Percentiles rank a stretch among this genome's conserved stretches.
Evolutionary conservation across 2,888 invertebrate genomes (phyloP).

Genomic region (Drosophila subsilvestris): DNA sequence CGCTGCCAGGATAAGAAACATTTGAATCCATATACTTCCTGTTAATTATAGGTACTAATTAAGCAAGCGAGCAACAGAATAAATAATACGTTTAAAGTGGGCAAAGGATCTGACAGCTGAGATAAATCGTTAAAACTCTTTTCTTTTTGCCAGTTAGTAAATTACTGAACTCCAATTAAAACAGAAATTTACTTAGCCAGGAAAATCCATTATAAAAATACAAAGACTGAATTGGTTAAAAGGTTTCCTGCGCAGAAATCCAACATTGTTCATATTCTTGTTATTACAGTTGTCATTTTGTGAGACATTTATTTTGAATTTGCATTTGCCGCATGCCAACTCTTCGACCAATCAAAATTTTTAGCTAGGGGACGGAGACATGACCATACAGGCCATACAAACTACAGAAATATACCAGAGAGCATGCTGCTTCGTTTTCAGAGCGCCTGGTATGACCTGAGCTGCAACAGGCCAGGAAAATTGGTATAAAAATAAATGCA

Average conservation of each 20-base stretch:
- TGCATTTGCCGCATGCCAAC: background rate
- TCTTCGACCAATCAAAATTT: background rate
- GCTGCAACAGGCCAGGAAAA: background rate
- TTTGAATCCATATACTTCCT: background rate
- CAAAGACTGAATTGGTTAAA: background rate
- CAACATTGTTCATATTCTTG: background rate
- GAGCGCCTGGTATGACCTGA: background rate
- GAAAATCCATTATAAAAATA: background rate
- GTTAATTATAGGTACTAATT: background rate
- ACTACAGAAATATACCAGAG: background rate
- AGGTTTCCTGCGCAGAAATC: background rate
- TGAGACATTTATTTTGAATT: background rate
- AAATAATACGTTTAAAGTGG: background rate
- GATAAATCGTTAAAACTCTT: background rate
- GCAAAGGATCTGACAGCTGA: background rate
- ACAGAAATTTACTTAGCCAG: background rate
- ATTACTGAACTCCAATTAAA: background rate
- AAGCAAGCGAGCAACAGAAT: background rate
- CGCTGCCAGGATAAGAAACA: no score
- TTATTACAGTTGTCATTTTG: background rate
- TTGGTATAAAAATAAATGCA: background rate
- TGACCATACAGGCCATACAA: background rate
- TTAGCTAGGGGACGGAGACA: background rate
- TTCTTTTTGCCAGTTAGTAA: background rate
- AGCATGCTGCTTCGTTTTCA: background rate